Evolutionary conservation across 2,888 invertebrate genomes (phyloP).

Genomic region (Pogonocherus hispidulus): DNA sequence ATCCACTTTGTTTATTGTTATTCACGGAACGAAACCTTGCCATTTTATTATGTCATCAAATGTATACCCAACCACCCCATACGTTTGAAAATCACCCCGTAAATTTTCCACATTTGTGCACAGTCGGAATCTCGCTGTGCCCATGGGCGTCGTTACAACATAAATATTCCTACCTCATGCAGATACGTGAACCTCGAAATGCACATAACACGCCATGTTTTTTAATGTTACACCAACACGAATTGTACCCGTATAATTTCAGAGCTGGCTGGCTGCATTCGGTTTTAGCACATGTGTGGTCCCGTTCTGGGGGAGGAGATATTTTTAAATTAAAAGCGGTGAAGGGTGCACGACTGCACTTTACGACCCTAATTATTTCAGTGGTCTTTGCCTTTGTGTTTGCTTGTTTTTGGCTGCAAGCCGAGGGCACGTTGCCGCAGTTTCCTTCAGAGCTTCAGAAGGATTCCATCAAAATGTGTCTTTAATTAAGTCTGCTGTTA

Average conservation of each 20-base stretch:
- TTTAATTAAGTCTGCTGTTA: no score
- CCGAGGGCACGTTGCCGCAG: no score
- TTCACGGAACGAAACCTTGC: no score
- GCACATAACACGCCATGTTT: constrained; percentile 3
- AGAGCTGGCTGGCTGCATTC: not conserved
- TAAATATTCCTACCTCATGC: constrained; percentile 12
- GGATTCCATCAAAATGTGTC: no score
- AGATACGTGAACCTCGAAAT: constrained; percentile 7
- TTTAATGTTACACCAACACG: constrained; percentile 22
- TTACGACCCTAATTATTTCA: constrained; percentile 20
- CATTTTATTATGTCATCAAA: no score
- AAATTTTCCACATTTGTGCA: no score
- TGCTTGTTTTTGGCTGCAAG: constrained; percentile 3
- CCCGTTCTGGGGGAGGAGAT: not conserved
- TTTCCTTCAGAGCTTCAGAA: no score
- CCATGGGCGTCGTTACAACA: not conserved
- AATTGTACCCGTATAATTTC: constrained; percentile 8
- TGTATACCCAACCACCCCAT: no score
- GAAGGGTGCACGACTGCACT: constrained; percentile 23
- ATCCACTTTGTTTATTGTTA: no score
- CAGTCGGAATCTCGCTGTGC: not conserved
- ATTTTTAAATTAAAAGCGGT: constrained; percentile 22
- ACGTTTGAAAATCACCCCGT: no score
- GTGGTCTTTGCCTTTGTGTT: not conserved
- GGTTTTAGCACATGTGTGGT: constrained; percentile 10